These are phyloP conservation scores for Sebastes schlegelii DNA, from an alignment of 2,113 vertebrate species.

Conservation along the genomic window DNA sequence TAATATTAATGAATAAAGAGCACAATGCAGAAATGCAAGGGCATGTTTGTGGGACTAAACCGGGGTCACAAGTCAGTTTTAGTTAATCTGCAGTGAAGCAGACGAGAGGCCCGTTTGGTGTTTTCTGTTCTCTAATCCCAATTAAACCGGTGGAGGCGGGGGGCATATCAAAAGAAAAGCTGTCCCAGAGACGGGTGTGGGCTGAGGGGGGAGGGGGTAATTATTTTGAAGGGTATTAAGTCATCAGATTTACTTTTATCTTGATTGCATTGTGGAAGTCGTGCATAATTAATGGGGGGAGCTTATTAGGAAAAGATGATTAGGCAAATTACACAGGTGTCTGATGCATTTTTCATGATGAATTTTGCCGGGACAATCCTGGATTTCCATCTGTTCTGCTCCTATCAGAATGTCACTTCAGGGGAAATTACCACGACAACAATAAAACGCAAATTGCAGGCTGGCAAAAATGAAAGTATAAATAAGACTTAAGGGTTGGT, in stretches of 20 bases:
- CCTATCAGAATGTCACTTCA: slow-evolving; percentile 93
- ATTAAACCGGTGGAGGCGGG: slow-evolving; percentile 74
- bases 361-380: slow-evolving; percentile 98
- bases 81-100: slow-evolving; percentile 52
- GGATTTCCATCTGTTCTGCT: slow-evolving; percentile 99
- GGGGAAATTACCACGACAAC: slow-evolving; percentile 92
- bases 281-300: slow-evolving; percentile 99
- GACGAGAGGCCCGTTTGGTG: slow-evolving; percentile 72
- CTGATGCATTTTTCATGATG: slow-evolving; percentile 99
- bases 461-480: slow-evolving; percentile 75
- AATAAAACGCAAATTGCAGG: slow-evolving; percentile 85
- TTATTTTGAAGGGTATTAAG: slow-evolving; percentile 99
- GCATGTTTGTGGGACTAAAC: not conserved
- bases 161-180: slow-evolving; percentile 84
- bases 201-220: slow-evolving; percentile 77
- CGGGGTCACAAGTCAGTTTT: not conserved
- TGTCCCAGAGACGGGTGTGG: slow-evolving; percentile 88
- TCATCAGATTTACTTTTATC: slow-evolving; percentile 99
- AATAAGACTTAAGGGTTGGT: slow-evolving; percentile 58
- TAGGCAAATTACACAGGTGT: slow-evolving; percentile 99
- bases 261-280: slow-evolving; percentile 99
- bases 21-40: not conserved
- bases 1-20: not conserved
- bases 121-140: slow-evolving; percentile 73
- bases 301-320: slow-evolving; percentile 99